phyloP scores from a whole-genome alignment of 2,888 invertebrate species.

The Dryobota labecula region DNA sequence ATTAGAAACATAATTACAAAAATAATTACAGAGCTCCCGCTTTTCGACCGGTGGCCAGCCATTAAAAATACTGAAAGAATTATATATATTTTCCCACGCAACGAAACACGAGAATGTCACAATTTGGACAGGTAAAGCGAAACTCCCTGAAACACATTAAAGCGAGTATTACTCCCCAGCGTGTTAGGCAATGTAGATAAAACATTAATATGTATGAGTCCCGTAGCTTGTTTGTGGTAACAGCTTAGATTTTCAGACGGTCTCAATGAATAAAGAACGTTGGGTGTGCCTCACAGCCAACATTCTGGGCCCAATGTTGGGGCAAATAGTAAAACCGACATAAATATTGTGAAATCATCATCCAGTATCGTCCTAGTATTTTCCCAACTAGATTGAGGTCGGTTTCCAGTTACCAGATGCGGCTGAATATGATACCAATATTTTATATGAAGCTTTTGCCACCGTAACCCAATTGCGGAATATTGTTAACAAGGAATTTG shows the following conservation, averaged over 20 bases:
- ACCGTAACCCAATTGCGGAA: not conserved
- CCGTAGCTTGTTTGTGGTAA: constrained; percentile 82
- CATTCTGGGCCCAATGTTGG: constrained; percentile 17
- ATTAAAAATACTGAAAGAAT: constrained; percentile 53
- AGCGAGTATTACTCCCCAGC: constrained; percentile 77
- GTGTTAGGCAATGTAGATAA: constrained; percentile 85
- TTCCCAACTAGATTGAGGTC: constrained; percentile 3
- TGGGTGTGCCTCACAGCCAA: constrained; percentile 31
- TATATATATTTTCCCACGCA: constrained; percentile 46
- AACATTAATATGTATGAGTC: constrained; percentile 89
- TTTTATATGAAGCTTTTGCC: constrained; percentile 4
- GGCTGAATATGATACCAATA: constrained; percentile 3
- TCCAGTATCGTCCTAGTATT: constrained; percentile 1
- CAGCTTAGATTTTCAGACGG: constrained; percentile 84
- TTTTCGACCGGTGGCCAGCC: constrained; percentile 22
- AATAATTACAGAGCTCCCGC: constrained; percentile 39
- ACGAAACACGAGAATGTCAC: constrained; percentile 62
- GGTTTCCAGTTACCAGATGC: not conserved
- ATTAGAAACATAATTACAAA: constrained; percentile 22
- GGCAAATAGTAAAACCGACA: constrained; percentile 7
- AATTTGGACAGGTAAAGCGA: constrained; percentile 76
- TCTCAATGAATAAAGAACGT: constrained; percentile 85
- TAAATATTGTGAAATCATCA: constrained; percentile 19
- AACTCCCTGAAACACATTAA: constrained; percentile 84
- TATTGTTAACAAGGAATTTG: not conserved